Percentiles rank a stretch among this genome's conserved stretches.
Conservation (phyloP, 2,797 vertebrate genomes). For the Betta splendens region DNA sequence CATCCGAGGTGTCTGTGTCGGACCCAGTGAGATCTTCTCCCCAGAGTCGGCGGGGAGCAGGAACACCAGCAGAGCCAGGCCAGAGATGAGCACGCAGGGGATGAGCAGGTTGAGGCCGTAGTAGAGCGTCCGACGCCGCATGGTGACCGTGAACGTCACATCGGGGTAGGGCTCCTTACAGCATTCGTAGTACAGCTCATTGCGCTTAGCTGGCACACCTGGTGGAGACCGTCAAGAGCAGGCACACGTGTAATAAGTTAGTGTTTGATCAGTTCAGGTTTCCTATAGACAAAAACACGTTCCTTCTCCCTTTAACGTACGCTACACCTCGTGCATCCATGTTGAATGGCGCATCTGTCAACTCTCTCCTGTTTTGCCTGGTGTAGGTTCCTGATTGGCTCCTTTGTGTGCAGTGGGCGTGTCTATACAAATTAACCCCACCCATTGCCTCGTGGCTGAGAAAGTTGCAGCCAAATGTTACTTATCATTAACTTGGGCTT, state of each 20-base stretch:
- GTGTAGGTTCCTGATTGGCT: too few relatives aligned
- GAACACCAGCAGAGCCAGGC: slow-evolving; percentile 90
- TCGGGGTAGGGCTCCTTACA: slow-evolving; percentile 94
- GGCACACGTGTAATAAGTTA: too few relatives aligned
- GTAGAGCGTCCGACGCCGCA: slow-evolving; percentile 90
- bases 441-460: too few relatives aligned
- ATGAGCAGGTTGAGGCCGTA: slow-evolving; percentile 92
- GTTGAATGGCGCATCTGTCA: too few relatives aligned
- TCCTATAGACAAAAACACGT: not conserved
- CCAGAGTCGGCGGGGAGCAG: slow-evolving; percentile 93
- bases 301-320: too few relatives aligned
- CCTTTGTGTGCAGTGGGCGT: too few relatives aligned
- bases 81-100: slow-evolving; percentile 92
- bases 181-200: slow-evolving; percentile 91
- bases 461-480: too few relatives aligned
- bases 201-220: slow-evolving; percentile 91
- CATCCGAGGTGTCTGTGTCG: slow-evolving; percentile 9
- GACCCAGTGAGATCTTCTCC: slow-evolving; percentile 94
- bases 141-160: slow-evolving; percentile 91
- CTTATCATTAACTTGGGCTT: too few relatives aligned
- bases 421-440: too few relatives aligned
- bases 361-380: too few relatives aligned
- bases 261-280: too few relatives aligned
- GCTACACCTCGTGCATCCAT: too few relatives aligned
- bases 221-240: slow-evolving; percentile 14